phyloP scores from a whole-genome alignment of 2,113 vertebrate genomes.

The Equus quagga region DNA sequence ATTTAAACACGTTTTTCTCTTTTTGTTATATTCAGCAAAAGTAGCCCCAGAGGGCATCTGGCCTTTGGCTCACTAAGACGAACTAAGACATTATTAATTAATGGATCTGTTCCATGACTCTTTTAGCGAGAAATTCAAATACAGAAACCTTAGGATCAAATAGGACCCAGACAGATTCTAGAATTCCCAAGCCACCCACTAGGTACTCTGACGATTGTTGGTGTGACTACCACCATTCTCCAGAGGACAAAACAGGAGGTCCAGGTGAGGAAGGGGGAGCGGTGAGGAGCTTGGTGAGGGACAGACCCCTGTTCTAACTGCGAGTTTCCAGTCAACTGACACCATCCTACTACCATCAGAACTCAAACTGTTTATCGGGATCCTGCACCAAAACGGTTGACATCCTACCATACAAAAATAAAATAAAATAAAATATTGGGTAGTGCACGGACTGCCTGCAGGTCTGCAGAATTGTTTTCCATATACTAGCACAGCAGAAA shows the following conservation, averaged over 20 bases:
- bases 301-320: no score
- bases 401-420: neutral
- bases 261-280: neutral
- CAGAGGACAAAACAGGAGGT: neutral
- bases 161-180: neutral
- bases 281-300: fast-evolving
- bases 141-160: neutral
- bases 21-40: neutral
- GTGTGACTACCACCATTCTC: neutral
- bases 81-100: neutral
- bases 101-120: neutral
- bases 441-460: neutral
- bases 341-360: fast-evolving
- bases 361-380: neutral
- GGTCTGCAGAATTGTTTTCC: conserved; percentile 72
- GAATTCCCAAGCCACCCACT: neutral
- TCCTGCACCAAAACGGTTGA: neutral
- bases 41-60: neutral
- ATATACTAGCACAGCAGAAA: conserved; percentile 70
- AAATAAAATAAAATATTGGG: neutral
- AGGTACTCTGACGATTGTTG: neutral
- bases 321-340: neutral
- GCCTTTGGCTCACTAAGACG: neutral
- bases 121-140: conserved; percentile 8
- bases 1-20: neutral